Evolutionary conservation across 2,113 vertebrate species (phyloP).

Genomic region (Datnioides undecimradiatus): DNA sequence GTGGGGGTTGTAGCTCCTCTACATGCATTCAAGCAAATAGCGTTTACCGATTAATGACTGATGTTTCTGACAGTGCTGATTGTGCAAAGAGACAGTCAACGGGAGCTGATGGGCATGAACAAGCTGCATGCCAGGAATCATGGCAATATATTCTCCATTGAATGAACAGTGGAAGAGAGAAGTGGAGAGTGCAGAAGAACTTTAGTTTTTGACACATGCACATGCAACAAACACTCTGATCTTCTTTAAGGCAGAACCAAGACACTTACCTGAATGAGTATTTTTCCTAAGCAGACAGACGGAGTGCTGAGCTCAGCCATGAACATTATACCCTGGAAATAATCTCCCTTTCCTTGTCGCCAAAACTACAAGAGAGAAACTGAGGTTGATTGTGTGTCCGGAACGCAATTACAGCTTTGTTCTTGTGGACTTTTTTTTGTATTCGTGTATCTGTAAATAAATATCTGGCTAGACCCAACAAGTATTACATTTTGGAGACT

Average conservation of each 20-base stretch:
- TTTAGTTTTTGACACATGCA: constrained; percentile 46
- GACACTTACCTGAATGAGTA: constrained; percentile 90
- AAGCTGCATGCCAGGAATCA: constrained; percentile 54
- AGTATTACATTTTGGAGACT: not conserved
- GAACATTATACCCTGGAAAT: constrained; percentile 93
- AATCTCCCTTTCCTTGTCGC: constrained; percentile 92
- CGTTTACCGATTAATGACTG: constrained; percentile 56
- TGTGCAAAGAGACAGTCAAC: constrained; percentile 34
- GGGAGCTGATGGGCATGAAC: constrained; percentile 33
- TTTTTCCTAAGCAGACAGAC: constrained; percentile 94
- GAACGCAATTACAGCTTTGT: constrained; percentile 14
- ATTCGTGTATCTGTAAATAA: not conserved
- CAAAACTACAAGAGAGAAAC: constrained; percentile 83
- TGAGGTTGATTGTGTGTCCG: constrained; percentile 3
- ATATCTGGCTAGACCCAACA: not conserved
- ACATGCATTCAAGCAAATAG: constrained; percentile 33
- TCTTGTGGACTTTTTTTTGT: not conserved
- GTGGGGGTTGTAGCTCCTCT: constrained; percentile 34
- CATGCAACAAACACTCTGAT: constrained; percentile 44
- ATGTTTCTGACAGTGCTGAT: constrained; percentile 40
- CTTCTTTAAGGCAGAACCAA: not conserved
- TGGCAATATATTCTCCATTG: constrained; percentile 44
- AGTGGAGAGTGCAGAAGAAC: constrained; percentile 45
- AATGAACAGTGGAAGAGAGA: constrained; percentile 31
- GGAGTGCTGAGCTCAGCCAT: constrained; percentile 96